Percentiles rank a stretch among this genome's conserved stretches.
Evolutionary conservation across 2,113 vertebrate species (phyloP).

Genomic region (Meles meles): DNA sequence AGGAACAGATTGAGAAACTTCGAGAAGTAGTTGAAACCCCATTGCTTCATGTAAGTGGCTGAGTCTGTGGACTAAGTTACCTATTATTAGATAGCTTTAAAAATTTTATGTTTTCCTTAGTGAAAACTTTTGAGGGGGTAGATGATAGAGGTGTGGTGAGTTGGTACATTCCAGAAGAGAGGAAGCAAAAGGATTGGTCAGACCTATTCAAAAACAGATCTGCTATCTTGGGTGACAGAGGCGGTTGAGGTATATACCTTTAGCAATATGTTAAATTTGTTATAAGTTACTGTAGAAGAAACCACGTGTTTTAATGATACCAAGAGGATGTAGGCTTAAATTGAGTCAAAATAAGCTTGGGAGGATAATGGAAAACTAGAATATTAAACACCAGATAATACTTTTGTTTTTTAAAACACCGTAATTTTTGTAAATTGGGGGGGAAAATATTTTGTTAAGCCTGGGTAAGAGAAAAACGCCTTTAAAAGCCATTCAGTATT

Average conservation of each 20-base stretch:
- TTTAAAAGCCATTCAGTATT: slow-evolving; percentile 25
- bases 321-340: not conserved
- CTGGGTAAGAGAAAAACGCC: not conserved
- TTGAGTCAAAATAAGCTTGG: not conserved
- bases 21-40: slow-evolving; percentile 98
- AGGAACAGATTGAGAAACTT: slow-evolving; percentile 99
- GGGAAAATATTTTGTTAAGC: not conserved
- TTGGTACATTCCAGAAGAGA: not conserved
- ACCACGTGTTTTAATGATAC: not conserved
- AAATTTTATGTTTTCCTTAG: not conserved
- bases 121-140: not conserved
- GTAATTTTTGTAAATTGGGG: not conserved
- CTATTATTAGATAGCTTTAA: not conserved
- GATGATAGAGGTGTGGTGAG: not conserved
- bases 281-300: slow-evolving; percentile 4
- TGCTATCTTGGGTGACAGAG: not conserved
- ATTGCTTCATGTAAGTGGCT: slow-evolving; percentile 92
- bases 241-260: not conserved
- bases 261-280: not conserved
- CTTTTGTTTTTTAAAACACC: slow-evolving; percentile 5
- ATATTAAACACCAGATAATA: not conserved
- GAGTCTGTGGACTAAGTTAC: not conserved
- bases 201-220: not conserved
- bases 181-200: not conserved
- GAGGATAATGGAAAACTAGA: not conserved